Base-by-base conservation (phyloP, 2,797 vertebrate species). In the Mormyrops boulengeri region DNA sequence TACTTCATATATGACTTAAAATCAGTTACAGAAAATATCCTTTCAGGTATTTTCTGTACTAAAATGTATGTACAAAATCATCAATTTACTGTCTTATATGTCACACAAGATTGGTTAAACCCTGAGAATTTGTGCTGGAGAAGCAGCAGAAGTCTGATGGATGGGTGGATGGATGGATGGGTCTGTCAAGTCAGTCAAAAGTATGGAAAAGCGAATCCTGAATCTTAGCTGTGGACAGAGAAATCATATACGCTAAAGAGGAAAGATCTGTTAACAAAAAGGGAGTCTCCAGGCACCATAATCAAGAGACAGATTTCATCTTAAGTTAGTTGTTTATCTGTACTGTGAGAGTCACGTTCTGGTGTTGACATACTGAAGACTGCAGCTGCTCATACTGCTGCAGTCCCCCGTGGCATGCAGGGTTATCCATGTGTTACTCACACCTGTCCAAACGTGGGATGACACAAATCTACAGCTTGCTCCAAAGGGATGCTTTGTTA, bases 401-500 rank as follows among this genome's bases (percentile, higher is more conserved):
- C 44, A 26, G 82, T 85, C 82, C 82, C 82, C n/a, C 2, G 22
- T 50, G 82, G 44, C 19, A 22, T 57, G 22, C 85, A 55, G 50
- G 85, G 30, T 55, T 87, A 55, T 26, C 22, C 12, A 53, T 34
- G 52, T 55, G 85, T 87, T 12, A 5, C 52, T 87, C 85, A 55
- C 85, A 87, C 52, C 85, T 87, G 12, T 38, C 30, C 49, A 38
- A 87, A 87, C 17, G n/a, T 87, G 85, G 26, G 85, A 87, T 87
- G 30, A 38, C 85, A 55, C 50, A 55, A 87, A 87, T 87, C 85
- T 53, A 55, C 52, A 87, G 85, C 85, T 87, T 19, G 22, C 30
- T 87, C 26, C 22, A 55, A 38, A 57, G 49, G 52, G 85, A 87
- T 38, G 52, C 8, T 87, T 38, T 87, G 85, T 55, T 50, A 26